Evolutionary conservation across 2,797 vertebrate species (phyloP), one percentile per base, ranked within the genome.

Genomic region (Sardinella longiceps): DNA sequence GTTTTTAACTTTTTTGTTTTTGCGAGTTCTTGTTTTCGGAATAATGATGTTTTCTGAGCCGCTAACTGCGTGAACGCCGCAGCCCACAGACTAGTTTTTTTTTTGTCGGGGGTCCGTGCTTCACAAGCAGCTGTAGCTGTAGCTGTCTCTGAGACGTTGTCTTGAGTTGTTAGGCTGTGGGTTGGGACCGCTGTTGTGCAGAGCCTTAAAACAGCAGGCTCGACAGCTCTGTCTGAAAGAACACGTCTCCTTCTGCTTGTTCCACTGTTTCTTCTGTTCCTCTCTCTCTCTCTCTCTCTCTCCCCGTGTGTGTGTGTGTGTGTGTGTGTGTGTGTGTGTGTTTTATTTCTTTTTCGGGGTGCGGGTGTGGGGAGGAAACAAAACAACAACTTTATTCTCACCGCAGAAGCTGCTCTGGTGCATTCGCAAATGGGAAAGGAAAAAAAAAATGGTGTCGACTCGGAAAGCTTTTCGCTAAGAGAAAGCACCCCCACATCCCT

Each of bases 101-200:
- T 25, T n/a, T 18, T 0, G 9, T 18, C 2, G 9, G 66, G 18
- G 70, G 20, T 5, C n/a, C n/a, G n/a, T n/a, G n/a, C 70, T 39
- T 77, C 70, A 20, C 4, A 77, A 43, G 70, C 70, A 77, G 33
- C 70, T 77, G 70, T 77, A 77, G 33, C 70, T 77, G 70, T 77
- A 14, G 33, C 70, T 46, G 39, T 80, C 33, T 51, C 10, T 7
- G 80, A 51, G 80, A 53, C 20, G 80, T 81, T 81, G 80, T 51
- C 46, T 56, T 33, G 43, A 33, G 80, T 81, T 50, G 80, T 30
- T 77, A 77, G 5, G 18, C 18, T 39, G 70, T 39, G 70, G 70
- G 70, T 77, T 77, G 70, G 70, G 70, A 77, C 33, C 39, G 70
- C 23, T 77, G 70, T 77, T 43, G 70, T 77, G 70, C 37, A 5